Evolutionary conservation across 2,888 invertebrate genomes (phyloP).

Genomic region (Actias luna): DNA sequence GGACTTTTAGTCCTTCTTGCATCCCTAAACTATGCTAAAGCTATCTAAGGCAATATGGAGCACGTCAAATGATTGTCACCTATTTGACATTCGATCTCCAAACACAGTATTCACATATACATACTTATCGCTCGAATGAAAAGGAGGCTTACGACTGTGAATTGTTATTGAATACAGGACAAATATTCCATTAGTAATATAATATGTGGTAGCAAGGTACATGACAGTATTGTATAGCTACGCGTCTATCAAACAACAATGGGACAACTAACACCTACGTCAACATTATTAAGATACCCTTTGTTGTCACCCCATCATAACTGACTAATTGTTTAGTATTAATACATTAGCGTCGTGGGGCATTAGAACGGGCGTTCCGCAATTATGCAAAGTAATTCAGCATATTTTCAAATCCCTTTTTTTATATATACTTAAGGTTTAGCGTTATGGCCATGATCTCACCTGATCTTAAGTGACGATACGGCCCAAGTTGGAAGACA

Average conservation of each 20-base stretch:
- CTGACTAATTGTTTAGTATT: conserved; percentile 55
- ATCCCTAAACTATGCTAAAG: too few species aligned
- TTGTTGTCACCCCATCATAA: conserved; percentile 52
- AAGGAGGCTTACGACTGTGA: neutral
- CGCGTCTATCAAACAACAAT: conserved; percentile 6
- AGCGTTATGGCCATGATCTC: too few species aligned
- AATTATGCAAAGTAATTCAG: neutral
- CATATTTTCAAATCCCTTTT: too few species aligned
- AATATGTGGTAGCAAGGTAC: neutral
- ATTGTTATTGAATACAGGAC: neutral
- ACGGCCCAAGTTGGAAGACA: too few species aligned
- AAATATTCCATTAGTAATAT: conserved; percentile 10
- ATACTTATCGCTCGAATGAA: neutral
- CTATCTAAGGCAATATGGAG: neutral
- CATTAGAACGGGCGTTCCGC: neutral
- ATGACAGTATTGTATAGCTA: neutral
- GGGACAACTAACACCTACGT: conserved; percentile 14
- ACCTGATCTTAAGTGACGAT: too few species aligned
- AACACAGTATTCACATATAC: neutral
- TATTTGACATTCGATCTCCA: neutral
- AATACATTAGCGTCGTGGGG: neutral
- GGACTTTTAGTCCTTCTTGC: too few species aligned
- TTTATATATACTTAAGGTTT: too few species aligned
- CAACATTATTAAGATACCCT: conserved; percentile 41
- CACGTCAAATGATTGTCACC: neutral